Conservation (phyloP, 1,140 invertebrate genomes). For the Helicoverpa armigera region DNA sequence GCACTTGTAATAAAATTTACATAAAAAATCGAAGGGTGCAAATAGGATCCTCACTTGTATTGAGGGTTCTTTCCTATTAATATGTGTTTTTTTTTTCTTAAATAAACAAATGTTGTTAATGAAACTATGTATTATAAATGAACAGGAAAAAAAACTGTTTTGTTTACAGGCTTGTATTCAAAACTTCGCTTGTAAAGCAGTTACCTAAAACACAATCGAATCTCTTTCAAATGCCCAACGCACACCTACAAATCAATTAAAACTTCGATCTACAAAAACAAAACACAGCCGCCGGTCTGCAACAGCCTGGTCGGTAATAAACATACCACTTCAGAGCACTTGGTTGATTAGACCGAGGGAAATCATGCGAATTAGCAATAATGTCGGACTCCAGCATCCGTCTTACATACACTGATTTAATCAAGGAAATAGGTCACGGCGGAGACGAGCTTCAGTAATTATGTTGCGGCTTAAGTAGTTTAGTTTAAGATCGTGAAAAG, state of each 20-base stretch:
- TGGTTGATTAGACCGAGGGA: slow-evolving; percentile 59
- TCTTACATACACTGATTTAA: slow-evolving; percentile 57
- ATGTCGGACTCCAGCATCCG: slow-evolving; percentile 50
- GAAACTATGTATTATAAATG: not conserved
- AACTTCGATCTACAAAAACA: not conserved
- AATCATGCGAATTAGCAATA: slow-evolving; percentile 66
- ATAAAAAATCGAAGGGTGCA: slow-evolving; percentile 40
- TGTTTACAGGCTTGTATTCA: not conserved
- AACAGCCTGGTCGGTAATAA: slow-evolving; percentile 36
- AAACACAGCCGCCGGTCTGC: slow-evolving; percentile 27
- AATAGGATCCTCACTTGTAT: not conserved
- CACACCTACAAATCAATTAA: not conserved
- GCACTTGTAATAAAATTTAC: slow-evolving; percentile 45
- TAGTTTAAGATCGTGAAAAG: slow-evolving; percentile 27
- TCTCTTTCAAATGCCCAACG: not conserved
- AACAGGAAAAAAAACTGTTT: not conserved
- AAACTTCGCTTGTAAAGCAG: too few relatives aligned
- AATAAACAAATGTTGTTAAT: too few relatives aligned
- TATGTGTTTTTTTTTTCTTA: not conserved
- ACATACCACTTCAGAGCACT: slow-evolving; percentile 53
- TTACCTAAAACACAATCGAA: not conserved
- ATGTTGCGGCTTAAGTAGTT: slow-evolving; percentile 15
- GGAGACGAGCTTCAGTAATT: slow-evolving; percentile 11
- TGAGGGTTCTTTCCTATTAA: slow-evolving; percentile 9
- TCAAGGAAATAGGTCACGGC: slow-evolving; percentile 52